phyloP scores from a whole-genome alignment of 2,113 vertebrate genomes.

The Thamnophis sirtalis region DNA sequence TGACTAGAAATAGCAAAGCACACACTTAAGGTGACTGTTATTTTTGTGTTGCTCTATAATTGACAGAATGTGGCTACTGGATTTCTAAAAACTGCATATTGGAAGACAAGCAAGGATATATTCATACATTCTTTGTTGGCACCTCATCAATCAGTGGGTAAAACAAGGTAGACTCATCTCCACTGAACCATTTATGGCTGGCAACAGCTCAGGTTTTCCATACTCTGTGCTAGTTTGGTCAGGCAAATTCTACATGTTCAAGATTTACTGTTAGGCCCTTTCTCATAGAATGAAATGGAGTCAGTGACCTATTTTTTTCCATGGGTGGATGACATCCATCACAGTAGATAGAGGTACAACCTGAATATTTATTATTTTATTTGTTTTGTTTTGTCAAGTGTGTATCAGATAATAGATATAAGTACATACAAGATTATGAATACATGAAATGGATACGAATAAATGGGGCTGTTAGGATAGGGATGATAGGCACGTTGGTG shows the following conservation, averaged over 20 bases:
- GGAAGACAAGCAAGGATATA: neutral
- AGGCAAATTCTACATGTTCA: neutral
- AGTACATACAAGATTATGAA: too few relatives aligned
- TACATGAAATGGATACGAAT: too few relatives aligned
- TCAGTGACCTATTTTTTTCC: neutral
- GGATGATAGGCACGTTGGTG: too few relatives aligned
- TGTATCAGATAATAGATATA: too few relatives aligned
- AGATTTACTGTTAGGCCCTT: neutral
- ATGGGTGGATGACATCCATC: accelerated
- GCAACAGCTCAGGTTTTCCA: neutral
- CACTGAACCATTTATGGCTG: neutral
- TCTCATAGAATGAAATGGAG: neutral
- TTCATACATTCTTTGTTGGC: neutral
- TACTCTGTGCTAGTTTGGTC: neutral
- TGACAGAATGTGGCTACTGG: neutral
- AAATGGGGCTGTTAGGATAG: too few relatives aligned
- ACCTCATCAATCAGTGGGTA: neutral
- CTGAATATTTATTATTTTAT: neutral
- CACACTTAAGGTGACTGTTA: neutral
- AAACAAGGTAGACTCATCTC: neutral
- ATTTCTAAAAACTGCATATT: constrained; percentile 8
- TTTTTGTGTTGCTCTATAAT: constrained; percentile 11
- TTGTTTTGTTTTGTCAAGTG: too few relatives aligned
- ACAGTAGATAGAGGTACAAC: neutral
- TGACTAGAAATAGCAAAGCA: constrained; percentile 17